Percentiles rank a stretch among this genome's conserved stretches.
Conservation (phyloP, 2,113 vertebrate species). For the Rhynchomys soricoides region DNA sequence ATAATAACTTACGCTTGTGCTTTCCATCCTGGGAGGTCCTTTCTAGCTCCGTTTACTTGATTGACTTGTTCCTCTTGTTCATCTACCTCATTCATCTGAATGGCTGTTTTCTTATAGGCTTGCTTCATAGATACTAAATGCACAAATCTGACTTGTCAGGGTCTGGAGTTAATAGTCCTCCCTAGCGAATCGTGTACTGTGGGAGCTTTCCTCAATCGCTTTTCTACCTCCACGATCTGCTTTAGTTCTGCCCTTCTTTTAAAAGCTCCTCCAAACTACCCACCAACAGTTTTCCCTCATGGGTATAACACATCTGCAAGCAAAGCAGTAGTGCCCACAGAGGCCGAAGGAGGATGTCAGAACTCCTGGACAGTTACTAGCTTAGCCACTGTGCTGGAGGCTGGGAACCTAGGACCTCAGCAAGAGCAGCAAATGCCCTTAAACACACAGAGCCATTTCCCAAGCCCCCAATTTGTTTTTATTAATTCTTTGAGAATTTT, state of each 20-base stretch:
- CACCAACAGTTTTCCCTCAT: not conserved
- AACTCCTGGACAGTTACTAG: not conserved
- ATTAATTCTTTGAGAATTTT: not conserved
- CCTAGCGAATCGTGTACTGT: not conserved
- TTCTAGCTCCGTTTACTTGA: not conserved
- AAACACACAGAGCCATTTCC: not conserved
- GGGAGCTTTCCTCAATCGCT: not conserved
- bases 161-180: not conserved
- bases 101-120: not conserved
- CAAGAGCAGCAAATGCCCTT: not conserved
- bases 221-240: not conserved
- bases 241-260: conserved; percentile 36
- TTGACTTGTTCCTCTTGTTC: not conserved
- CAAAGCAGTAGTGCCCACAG: not conserved
- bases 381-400: too few species aligned
- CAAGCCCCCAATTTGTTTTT: not conserved
- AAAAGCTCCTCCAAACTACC: not conserved
- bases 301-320: not conserved
- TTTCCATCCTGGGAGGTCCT: not conserved
- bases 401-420: not conserved
- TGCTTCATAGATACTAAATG: not conserved
- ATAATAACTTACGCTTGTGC: not conserved
- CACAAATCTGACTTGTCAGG: not conserved
- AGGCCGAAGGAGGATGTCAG: not conserved
- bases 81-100: not conserved